phyloP scores from a whole-genome alignment of 2,113 vertebrate species.

The Sakesphorus luctuosus region DNA sequence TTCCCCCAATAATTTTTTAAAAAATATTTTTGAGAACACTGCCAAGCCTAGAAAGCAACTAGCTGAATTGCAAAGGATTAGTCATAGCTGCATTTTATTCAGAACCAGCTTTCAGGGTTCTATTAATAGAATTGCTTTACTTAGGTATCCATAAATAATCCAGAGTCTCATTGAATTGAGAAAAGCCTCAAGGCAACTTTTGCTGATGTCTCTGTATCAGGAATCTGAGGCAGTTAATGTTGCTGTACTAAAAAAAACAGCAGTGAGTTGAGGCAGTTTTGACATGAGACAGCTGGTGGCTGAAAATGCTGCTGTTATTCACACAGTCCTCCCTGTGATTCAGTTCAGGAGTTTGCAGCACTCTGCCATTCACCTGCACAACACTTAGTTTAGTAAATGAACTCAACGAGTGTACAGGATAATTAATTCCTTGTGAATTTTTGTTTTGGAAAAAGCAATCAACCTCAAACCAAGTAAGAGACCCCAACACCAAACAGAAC shows the following conservation, averaged over 20 bases:
- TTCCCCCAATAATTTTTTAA: background rate
- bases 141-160: constrained; percentile 22
- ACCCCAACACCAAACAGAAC: background rate
- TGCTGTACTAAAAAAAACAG: background rate
- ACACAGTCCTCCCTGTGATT: background rate
- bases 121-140: background rate
- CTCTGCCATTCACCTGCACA: background rate
- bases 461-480: background rate
- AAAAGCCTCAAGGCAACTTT: background rate
- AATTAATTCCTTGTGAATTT: background rate
- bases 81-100: constrained; percentile 5
- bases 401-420: background rate
- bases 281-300: background rate
- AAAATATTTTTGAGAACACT: background rate
- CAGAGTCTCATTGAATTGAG: background rate
- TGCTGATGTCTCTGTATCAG: background rate
- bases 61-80: constrained; percentile 17
- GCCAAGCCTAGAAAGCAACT: constrained; percentile 2
- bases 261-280: background rate
- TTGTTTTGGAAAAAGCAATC: background rate
- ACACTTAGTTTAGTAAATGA: background rate
- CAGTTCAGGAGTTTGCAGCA: background rate
- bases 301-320: background rate
- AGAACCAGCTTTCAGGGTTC: constrained; percentile 11
- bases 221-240: background rate